Conservation (phyloP, 2,888 invertebrate genomes). For the Pyrrhia umbra region DNA sequence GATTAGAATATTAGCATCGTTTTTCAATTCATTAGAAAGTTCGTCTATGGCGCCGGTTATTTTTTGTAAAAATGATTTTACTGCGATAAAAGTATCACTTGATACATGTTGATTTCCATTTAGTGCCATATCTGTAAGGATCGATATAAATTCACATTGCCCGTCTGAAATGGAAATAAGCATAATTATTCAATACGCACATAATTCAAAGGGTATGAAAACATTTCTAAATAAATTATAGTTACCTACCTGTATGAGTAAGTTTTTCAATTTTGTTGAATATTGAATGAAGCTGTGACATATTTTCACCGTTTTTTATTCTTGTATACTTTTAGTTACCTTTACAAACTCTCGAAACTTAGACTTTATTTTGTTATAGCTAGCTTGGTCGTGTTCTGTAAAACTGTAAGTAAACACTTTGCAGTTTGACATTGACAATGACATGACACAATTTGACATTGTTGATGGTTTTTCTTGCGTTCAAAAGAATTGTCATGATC, state of each 20-base stretch:
- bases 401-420: no score
- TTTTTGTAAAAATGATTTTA: slow-evolving; percentile 83
- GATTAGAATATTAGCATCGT: slow-evolving; percentile 82
- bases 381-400: no score
- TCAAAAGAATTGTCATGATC: no score
- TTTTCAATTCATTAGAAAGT: slow-evolving; percentile 72
- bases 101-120: slow-evolving; percentile 44
- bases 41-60: slow-evolving; percentile 83
- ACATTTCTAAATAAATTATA: slow-evolving; percentile 1
- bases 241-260: slow-evolving; percentile 76
- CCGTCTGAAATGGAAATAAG: slow-evolving; percentile 72
- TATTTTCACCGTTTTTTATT: slow-evolving; percentile 19
- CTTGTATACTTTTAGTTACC: no score
- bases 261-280: slow-evolving; percentile 72
- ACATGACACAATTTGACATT: no score
- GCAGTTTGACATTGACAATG: no score
- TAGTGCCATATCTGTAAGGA: slow-evolving; percentile 49
- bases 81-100: slow-evolving; percentile 59
- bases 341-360: no score
- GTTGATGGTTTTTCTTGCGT: no score
- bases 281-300: slow-evolving; percentile 63
- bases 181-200: background rate
- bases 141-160: slow-evolving; percentile 68
- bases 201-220: slow-evolving; percentile 6
- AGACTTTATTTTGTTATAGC: no score